These are phyloP conservation scores for Charaxes varanes DNA, from an alignment of 1,140 invertebrate genomes.

Conservation along the genomic window DNA sequence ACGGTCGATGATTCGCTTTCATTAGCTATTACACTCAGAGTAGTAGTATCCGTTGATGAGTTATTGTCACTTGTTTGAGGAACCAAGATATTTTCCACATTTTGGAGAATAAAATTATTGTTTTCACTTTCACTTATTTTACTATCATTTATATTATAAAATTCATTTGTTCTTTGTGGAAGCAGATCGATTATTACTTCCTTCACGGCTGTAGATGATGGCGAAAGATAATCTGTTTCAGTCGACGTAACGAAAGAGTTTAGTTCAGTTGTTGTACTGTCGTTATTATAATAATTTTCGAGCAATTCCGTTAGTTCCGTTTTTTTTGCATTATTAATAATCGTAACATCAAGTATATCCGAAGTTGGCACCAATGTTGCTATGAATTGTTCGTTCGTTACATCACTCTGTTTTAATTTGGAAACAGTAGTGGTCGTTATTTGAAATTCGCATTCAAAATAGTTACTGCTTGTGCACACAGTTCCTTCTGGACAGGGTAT, in stretches of 20 bases:
- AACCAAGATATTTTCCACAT: too few species aligned
- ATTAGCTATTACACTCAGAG: too few species aligned
- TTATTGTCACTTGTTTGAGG: too few species aligned
- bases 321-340: not conserved
- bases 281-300: too few species aligned
- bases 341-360: slow-evolving; percentile 8
- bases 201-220: not conserved
- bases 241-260: not conserved
- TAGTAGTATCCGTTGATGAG: too few species aligned
- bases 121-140: not conserved
- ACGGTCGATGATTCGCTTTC: too few species aligned
- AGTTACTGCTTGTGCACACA: slow-evolving; percentile 39
- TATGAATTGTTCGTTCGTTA: slow-evolving; percentile 7
- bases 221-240: not conserved
- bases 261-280: not conserved
- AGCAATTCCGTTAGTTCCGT: not conserved
- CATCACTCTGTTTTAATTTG: slow-evolving; percentile 13
- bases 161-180: not conserved
- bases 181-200: not conserved
- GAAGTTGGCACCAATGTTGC: not conserved
- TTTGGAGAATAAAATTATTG: too few species aligned
- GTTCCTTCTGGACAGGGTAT: slow-evolving; percentile 51
- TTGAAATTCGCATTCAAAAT: slow-evolving; percentile 58
- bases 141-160: not conserved
- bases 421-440: slow-evolving; percentile 19